These are phyloP conservation scores for Trogon melanurus DNA, from an alignment of 2,113 vertebrate species.

Conservation along the genomic window DNA sequence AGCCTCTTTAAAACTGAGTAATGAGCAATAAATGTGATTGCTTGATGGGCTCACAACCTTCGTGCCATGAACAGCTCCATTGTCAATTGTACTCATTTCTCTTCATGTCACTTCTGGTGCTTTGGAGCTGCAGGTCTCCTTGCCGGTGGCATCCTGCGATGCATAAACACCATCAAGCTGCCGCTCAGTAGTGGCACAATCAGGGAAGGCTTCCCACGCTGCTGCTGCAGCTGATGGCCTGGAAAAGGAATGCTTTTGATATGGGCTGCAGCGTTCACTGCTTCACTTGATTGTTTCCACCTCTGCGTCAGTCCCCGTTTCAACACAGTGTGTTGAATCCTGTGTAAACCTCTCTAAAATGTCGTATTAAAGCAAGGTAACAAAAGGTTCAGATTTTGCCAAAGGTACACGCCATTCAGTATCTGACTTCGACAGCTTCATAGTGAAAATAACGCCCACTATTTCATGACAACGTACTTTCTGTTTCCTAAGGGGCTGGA, in stretches of 20 bases:
- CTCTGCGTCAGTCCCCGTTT: neutral
- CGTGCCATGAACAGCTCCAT: neutral
- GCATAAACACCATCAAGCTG: conserved; percentile 52
- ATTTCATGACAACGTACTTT: neutral
- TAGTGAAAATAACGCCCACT: neutral
- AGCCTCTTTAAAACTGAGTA: conserved; percentile 11
- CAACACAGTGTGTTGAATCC: neutral
- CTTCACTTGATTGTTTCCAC: conserved; percentile 53
- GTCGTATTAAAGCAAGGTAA: neutral
- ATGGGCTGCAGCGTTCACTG: neutral
- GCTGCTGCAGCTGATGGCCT: conserved; percentile 24
- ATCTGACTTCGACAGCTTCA: neutral
- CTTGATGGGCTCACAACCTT: neutral
- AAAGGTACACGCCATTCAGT: neutral
- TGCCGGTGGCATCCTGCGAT: neutral
- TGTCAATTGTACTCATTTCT: conserved; percentile 39
- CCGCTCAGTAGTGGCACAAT: conserved; percentile 17
- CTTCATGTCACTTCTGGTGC: neutral
- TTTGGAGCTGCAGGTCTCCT: neutral
- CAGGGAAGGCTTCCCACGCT: neutral
- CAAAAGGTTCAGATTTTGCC: neutral
- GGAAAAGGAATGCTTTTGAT: conserved; percentile 65
- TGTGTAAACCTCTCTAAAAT: neutral
- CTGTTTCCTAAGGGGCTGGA: neutral
- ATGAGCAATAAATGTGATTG: conserved; percentile 3